These are phyloP conservation scores for Sphaeridia pumilis DNA, from an alignment of 2,888 invertebrate genomes.

Conservation along the genomic window DNA sequence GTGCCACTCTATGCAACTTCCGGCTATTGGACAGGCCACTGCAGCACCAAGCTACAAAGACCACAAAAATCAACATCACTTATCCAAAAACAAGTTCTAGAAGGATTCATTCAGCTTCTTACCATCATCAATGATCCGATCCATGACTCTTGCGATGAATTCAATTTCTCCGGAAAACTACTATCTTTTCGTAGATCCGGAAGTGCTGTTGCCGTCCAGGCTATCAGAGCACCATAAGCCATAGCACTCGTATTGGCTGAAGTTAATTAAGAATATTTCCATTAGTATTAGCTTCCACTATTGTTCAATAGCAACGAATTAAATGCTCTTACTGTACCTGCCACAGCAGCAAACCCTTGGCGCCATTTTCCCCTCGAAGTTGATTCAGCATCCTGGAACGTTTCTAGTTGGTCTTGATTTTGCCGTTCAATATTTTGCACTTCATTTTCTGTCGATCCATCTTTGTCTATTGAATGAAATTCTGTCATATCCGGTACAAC, in stretches of 20 bases:
- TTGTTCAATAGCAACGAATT: no score
- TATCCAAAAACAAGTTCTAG: not conserved
- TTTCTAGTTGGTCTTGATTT: no score
- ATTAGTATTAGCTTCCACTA: no score
- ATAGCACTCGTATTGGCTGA: slow-evolving; percentile 30
- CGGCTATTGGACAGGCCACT: slow-evolving; percentile 31
- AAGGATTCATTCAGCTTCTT: no score
- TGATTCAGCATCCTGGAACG: slow-evolving; percentile 46
- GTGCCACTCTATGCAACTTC: slow-evolving; percentile 23
- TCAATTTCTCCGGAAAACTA: slow-evolving; percentile 21
- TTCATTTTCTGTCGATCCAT: no score
- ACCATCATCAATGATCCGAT: slow-evolving; percentile 31
- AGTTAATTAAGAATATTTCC: no score
- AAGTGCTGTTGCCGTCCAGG: slow-evolving; percentile 31
- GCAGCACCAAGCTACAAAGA: slow-evolving; percentile 28
- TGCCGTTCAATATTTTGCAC: no score
- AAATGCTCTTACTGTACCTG: no score
- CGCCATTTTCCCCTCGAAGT: not conserved
- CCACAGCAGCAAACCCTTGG: not conserved
- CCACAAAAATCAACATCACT: not conserved
- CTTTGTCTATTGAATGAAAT: no score
- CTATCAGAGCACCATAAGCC: slow-evolving; percentile 24
- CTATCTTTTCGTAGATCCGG: slow-evolving; percentile 27
- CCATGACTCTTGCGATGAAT: slow-evolving; percentile 27
- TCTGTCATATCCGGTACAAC: no score